These are phyloP conservation scores for Meloidogyne floridensis DNA, from an alignment of 1,140 invertebrate species.

Conservation along the genomic window DNA sequence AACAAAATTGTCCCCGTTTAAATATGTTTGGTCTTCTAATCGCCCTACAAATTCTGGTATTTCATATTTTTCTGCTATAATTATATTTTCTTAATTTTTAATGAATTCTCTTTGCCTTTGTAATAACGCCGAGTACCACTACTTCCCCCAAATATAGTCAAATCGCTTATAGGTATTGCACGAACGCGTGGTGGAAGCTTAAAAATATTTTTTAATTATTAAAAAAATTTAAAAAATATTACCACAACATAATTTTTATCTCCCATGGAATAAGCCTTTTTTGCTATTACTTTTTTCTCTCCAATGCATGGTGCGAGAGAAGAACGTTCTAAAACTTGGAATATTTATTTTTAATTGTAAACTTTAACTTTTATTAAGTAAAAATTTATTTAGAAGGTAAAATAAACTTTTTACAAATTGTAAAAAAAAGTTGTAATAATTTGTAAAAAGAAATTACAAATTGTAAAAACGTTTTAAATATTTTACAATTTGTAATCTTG, in stretches of 20 bases:
- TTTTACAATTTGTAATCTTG: too few relatives aligned
- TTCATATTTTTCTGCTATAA: conserved; percentile 26
- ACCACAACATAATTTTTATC: conserved; percentile 1
- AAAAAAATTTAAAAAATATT: neutral
- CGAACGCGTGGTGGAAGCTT: neutral
- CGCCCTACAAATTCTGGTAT: conserved; percentile 42
- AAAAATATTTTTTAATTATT: neutral
- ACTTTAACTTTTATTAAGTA: neutral
- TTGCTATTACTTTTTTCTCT: neutral
- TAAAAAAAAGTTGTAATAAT: too few relatives aligned
- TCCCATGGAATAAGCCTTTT: neutral
- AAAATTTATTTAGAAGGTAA: too few relatives aligned
- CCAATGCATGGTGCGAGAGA: neutral
- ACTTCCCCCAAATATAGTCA: conserved; percentile 25
- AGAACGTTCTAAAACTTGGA: neutral
- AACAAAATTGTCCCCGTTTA: conserved; percentile 37
- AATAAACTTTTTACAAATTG: too few relatives aligned
- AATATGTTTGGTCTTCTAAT: conserved; percentile 44
- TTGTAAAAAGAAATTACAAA: too few relatives aligned
- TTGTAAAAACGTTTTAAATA: too few relatives aligned
- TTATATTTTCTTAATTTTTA: neutral
- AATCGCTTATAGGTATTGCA: conserved; percentile 19
- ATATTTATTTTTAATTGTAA: neutral
- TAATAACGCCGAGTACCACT: conserved; percentile 19
- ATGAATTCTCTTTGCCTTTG: neutral